Evolutionary conservation across 2,113 vertebrate species (phyloP), one percentile per base, ranked within the genome.

Genomic region (Petrocephalus microphthalmus): DNA sequence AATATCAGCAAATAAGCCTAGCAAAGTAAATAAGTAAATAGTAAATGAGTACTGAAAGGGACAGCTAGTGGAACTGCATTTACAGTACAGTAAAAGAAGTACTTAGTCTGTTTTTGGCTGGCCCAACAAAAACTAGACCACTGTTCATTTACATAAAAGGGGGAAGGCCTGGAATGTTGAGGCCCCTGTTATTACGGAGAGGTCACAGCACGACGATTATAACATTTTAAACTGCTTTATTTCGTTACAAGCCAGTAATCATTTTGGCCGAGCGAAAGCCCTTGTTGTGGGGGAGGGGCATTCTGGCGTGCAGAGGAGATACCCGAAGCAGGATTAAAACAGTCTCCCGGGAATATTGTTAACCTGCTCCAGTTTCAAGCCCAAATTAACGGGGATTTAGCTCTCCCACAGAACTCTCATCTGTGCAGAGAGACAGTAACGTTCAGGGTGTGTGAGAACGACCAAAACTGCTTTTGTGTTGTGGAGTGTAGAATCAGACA

Each of bases 301-400:
- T 84, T 88, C 49, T 87, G 90, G 81, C 78, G 90, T 88, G 93
- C 89, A 87, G 87, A 90, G 89, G 90, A 89, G 88, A 85, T 86
- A 88, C 91, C 90, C 89, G 87, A 89, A 89, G 89, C 86, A 91
- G 94, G 93, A 95, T 95, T 95, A 95, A 52, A 91, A 86, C 89
- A 84, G 90, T 53, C 91, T 90, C 85, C 90, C 90, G 92, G 92
- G 92, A 92, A 91, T 92, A 93, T 94, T 92, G 92, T 93, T 95
- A 95, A 93, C 92, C 94, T 92, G 92, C 91, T 93, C 91, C 88
- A 94, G 92, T 91, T 92, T 93, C 92, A 93, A 94, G 90, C 94
- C 94, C 93, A 94, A 95, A 94, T 94, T 92, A 95, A 93, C 92
- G 89, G 91, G 89, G 92, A 93, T 87, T 94, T 94, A 94, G 92